Evolutionary conservation across 2,113 vertebrate genomes (phyloP).

Genomic region (Gnathonemus longibarbis): DNA sequence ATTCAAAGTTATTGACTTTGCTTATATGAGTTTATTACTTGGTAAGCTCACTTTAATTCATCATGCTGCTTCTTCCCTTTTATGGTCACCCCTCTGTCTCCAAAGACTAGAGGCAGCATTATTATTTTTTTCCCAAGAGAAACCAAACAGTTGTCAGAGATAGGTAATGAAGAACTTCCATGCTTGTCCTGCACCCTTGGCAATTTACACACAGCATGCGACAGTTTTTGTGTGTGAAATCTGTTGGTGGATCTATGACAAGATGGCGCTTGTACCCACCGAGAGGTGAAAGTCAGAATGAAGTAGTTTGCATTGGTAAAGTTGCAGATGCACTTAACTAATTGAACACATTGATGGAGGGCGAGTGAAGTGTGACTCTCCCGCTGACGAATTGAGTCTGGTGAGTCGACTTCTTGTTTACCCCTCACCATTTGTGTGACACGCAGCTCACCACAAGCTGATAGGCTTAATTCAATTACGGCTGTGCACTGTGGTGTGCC

Average conservation of each 20-base stretch:
- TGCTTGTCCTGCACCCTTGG: neutral
- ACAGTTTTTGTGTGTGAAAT: neutral
- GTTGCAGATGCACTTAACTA: neutral
- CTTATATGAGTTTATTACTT: neutral
- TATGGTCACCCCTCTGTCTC: neutral
- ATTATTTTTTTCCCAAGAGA: neutral
- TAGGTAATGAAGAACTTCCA: neutral
- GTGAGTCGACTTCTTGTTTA: neutral
- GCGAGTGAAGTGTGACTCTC: neutral
- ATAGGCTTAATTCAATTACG: slow-evolving; percentile 61
- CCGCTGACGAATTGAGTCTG: neutral
- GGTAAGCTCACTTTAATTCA: neutral
- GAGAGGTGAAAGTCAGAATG: slow-evolving; percentile 11
- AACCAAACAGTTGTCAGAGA: neutral
- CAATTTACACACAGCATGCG: neutral
- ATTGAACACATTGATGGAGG: neutral
- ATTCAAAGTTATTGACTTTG: neutral
- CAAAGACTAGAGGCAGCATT: neutral
- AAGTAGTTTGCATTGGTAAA: neutral
- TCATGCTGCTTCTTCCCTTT: neutral
- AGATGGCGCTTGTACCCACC: neutral
- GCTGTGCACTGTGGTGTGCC: slow-evolving; percentile 45
- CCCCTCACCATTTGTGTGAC: neutral
- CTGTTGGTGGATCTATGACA: neutral
- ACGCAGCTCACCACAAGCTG: slow-evolving; percentile 36